Evolutionary conservation across 2,888 invertebrate species (phyloP).

Genomic region (Bellardia pandia): DNA sequence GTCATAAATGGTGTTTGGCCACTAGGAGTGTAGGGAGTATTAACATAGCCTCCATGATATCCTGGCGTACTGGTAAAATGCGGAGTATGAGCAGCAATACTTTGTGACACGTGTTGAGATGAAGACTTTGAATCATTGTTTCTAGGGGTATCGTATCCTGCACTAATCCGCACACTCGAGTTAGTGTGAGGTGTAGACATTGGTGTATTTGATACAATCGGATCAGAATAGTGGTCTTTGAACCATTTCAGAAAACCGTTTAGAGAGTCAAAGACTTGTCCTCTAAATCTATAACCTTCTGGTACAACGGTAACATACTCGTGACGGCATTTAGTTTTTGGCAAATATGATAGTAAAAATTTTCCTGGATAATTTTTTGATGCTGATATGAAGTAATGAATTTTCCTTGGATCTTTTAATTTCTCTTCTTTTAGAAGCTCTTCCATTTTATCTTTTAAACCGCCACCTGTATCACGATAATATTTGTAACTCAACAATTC

Average conservation of each 20-base stretch:
- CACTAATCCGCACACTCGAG: conserved; percentile 73
- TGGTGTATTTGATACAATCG: conserved; percentile 90
- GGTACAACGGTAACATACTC: conserved; percentile 96
- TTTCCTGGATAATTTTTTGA: conserved; percentile 95
- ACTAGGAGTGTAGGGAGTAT: conserved; percentile 95
- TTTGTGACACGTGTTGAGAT: conserved; percentile 89
- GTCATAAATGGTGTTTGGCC: conserved; percentile 98
- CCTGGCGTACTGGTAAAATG: conserved; percentile 91
- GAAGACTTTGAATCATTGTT: conserved; percentile 87
- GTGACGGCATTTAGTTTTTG: conserved; percentile 92
- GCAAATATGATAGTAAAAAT: conserved; percentile 97
- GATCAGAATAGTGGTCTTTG: conserved; percentile 98
- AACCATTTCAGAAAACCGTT: conserved; percentile 95
- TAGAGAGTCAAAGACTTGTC: conserved; percentile 92
- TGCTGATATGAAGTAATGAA: conserved; percentile 94
- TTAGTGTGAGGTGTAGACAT: conserved; percentile 87
- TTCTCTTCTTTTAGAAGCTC: conserved; percentile 95
- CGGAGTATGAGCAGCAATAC: conserved; percentile 89
- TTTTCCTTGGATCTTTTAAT: conserved; percentile 93
- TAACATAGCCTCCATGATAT: conserved; percentile 88
- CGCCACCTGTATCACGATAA: conserved; percentile 90
- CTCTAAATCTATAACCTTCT: conserved; percentile 96
- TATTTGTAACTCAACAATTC: conserved; percentile 97
- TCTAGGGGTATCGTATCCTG: conserved; percentile 78
- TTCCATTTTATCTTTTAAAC: conserved; percentile 94